phyloP scores from a whole-genome alignment of 2,113 vertebrate genomes.

The Clarias gariepinus region DNA sequence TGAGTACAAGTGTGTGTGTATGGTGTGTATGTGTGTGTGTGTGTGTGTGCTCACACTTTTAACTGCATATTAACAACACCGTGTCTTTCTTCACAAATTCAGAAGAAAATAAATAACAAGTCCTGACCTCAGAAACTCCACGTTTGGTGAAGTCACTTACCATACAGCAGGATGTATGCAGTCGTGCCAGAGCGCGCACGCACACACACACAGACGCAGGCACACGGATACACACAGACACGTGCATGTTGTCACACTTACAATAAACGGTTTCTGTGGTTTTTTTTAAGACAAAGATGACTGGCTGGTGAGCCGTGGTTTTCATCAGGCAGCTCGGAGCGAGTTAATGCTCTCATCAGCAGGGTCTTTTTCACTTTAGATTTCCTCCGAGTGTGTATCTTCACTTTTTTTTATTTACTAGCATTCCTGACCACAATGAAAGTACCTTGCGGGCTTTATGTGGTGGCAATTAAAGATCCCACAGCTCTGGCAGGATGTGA shows the following conservation, averaged over 20 bases:
- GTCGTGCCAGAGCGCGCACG: neutral
- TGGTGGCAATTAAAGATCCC: slow-evolving; percentile 48
- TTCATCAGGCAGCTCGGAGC: slow-evolving; percentile 19
- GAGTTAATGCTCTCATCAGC: slow-evolving; percentile 41
- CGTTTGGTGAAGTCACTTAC: slow-evolving; percentile 42
- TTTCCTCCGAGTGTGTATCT: neutral
- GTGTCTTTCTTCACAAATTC: slow-evolving; percentile 18
- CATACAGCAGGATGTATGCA: slow-evolving; percentile 37
- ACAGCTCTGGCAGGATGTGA: slow-evolving; percentile 39
- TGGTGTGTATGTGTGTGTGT: neutral
- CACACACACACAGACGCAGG: neutral
- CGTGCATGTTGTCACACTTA: slow-evolving; percentile 23
- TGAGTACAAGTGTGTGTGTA: neutral
- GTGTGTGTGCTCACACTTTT: neutral
- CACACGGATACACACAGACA: slow-evolving; percentile 1
- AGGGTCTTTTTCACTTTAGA: slow-evolving; percentile 19
- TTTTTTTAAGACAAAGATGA: slow-evolving; percentile 19
- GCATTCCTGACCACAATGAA: slow-evolving; percentile 57
- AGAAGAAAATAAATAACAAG: slow-evolving; percentile 24
- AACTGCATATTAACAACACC: neutral
- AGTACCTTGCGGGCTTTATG: slow-evolving; percentile 59
- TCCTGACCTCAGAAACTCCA: slow-evolving; percentile 42
- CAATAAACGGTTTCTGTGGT: slow-evolving; percentile 43
- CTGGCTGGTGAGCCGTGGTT: neutral
- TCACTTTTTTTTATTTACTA: slow-evolving; percentile 27